phyloP scores from a whole-genome alignment of 2,113 vertebrate genomes.

The Indicator maculatus region DNA sequence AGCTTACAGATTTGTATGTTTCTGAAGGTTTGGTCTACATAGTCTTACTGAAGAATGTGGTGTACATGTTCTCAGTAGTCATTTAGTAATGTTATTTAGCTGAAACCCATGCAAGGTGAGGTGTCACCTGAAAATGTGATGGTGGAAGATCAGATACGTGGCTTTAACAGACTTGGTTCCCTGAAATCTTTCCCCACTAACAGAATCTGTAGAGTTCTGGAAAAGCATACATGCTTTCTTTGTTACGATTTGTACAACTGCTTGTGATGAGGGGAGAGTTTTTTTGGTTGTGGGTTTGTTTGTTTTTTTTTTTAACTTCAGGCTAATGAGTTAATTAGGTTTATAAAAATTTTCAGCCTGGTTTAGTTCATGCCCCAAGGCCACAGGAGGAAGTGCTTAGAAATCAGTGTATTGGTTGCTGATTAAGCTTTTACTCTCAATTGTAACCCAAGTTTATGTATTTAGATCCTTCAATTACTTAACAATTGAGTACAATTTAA shows the following conservation, averaged over 20 bases:
- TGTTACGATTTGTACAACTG: background rate
- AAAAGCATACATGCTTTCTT: background rate
- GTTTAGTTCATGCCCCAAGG: background rate
- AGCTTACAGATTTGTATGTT: background rate
- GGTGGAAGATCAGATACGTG: background rate
- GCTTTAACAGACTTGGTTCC: background rate
- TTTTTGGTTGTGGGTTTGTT: background rate
- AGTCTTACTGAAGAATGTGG: background rate
- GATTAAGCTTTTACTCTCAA: background rate
- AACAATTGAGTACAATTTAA: background rate
- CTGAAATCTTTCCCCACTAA: background rate
- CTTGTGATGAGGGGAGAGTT: background rate
- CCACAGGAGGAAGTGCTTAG: background rate
- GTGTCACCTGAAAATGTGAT: no score
- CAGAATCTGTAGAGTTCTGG: background rate
- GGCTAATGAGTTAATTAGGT: background rate
- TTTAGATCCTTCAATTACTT: background rate
- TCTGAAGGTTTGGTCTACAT: background rate
- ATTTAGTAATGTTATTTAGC: background rate
- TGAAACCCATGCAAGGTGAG: background rate
- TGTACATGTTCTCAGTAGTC: background rate
- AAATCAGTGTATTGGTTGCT: conserved; percentile 7
- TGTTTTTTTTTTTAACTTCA: background rate
- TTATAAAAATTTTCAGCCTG: background rate
- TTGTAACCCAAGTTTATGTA: background rate